Conservation (phyloP, 2,113 vertebrate species). For the Oreotrochilus melanogaster region DNA sequence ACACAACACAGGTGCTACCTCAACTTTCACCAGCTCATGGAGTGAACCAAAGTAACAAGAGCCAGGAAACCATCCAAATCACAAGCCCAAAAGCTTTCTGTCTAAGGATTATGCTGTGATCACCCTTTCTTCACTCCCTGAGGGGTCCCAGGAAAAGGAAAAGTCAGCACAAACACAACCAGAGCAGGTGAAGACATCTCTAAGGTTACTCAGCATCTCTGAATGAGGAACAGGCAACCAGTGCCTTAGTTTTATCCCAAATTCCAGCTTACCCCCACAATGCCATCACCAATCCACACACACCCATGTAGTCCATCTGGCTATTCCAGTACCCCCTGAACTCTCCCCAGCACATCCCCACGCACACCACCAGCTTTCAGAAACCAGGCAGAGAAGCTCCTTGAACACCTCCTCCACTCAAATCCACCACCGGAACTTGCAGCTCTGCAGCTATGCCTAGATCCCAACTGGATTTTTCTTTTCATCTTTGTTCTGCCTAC, state of each 20-base stretch:
- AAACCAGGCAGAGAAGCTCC: not conserved
- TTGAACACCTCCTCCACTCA: not conserved
- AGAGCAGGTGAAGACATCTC: not conserved
- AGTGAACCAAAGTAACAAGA: not conserved
- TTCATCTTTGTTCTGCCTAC: conserved; percentile 60
- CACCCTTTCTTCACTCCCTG: not conserved
- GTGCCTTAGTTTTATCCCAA: not conserved
- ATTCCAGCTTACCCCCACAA: not conserved
- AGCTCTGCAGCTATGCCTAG: conserved; percentile 52
- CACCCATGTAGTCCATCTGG: not conserved
- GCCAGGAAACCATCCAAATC: not conserved
- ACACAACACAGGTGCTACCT: not conserved
- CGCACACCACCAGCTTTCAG: not conserved
- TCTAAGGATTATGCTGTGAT: not conserved
- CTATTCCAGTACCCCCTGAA: not conserved
- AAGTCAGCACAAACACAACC: not conserved
- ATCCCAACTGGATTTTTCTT: conserved; percentile 54
- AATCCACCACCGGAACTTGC: not conserved
- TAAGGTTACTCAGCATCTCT: not conserved
- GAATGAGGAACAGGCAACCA: not conserved
- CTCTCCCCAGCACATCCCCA: not conserved
- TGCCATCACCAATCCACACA: fast-evolving
- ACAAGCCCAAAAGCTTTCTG: not conserved
- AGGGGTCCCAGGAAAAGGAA: not conserved
- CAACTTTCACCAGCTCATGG: not conserved